Conservation (phyloP, 2,797 vertebrate genomes). For the Emys orbicularis region DNA sequence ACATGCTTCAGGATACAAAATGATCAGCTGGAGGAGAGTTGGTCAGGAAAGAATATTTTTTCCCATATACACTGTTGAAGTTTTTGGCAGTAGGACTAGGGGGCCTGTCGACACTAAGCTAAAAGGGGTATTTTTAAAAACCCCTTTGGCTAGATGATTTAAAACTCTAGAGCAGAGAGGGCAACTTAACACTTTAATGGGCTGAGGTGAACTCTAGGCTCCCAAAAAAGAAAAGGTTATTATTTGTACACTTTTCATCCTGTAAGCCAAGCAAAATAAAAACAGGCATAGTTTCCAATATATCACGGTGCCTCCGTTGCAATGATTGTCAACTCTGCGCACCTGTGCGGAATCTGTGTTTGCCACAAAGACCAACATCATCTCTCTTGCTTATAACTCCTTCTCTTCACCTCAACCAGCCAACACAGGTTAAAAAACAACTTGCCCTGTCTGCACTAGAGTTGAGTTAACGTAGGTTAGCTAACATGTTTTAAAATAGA, state of each 20-base stretch:
- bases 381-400: not conserved
- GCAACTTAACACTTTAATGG: not conserved
- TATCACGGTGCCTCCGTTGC: not conserved
- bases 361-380: not conserved
- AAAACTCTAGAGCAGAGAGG: not conserved
- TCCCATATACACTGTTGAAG: not conserved
- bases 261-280: not conserved
- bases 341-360: not conserved
- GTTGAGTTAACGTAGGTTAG: not conserved
- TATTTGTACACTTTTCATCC: not conserved
- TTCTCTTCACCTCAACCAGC: not conserved
- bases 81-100: not conserved
- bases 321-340: not conserved
- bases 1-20: not conserved
- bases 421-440: not conserved
- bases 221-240: not conserved
- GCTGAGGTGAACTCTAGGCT: fast-evolving
- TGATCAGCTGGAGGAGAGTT: not conserved
- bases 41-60: not conserved
- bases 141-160: not conserved
- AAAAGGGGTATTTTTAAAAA: not conserved
- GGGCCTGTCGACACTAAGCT: not conserved
- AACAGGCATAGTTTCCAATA: not conserved
- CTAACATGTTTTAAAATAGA: not conserved
- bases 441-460: not conserved